Evolutionary conservation across 1,140 invertebrate genomes (phyloP), one percentile per base, ranked within the genome.

Genomic region (Drosophila repletoides): DNA sequence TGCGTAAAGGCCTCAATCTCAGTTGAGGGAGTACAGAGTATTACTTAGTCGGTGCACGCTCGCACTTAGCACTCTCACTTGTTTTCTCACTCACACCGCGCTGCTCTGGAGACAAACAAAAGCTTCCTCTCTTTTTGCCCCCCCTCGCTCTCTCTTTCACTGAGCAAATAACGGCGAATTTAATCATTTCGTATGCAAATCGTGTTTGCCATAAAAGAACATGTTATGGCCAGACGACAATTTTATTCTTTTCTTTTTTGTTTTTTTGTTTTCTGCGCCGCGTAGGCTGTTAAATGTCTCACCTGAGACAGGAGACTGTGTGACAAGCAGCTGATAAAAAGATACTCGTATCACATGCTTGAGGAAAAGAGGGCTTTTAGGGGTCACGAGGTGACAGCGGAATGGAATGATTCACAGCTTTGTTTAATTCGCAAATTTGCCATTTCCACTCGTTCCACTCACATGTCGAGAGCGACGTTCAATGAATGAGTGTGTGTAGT

Each of bases 181-280:
- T 76, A 69, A 81, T 81, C 61, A 81, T 81, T 81, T 81, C 12
- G 68, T 51, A 81, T 81, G 76, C 72, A 81, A 81, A 81, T 81
- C 72, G 49, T 52, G 61, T 81, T 76, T 83, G 48, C 28, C 72
- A 72, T 60, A 76, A 83, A 68, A 64, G 56, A 60, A 49, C 56
- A 68, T 68, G 56, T 72, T 58, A 52, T 21, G 46, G 63, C 17
- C 52, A 53, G 33, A 15, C 46, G 45, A 49, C 17, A 7, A 65
- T 36, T 43, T 29, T 56, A 31, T 64, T 64, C 45, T 34, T 48
- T 49, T 65, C 46, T 14, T 21, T 21, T 3, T 12, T 46, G 19
- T 21, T 31, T 6, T 29, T 49, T 22, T 19, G 22, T 2, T 48
- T 49, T 22, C 29, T 10, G 26, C 43, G 9, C 29, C 46, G 26